Evolutionary conservation across 2,113 vertebrate genomes (phyloP), one percentile per base, ranked within the genome.

Genomic region (Choloepus hoffmanni): DNA sequence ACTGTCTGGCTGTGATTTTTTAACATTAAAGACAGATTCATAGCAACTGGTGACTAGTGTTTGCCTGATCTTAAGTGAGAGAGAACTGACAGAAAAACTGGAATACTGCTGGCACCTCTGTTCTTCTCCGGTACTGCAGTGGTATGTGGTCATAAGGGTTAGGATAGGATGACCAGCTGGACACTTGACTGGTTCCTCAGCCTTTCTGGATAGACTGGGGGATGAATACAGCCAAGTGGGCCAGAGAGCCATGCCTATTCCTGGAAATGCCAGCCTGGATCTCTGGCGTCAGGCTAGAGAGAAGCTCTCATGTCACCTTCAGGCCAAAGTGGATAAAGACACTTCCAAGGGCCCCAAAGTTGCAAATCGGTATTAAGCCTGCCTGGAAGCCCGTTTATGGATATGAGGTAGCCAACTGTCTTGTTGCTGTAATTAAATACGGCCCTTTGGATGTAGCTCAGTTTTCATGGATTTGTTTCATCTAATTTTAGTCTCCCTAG

Each of bases 401-500:
- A 12, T 63, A 11, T 43, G 58, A 92, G 63, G n/a, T 74, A 93
- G 89, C 24, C 65, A 83, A 68, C 16, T 67, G 53, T 16, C 58
- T 50, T 90, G 28, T 89, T 86, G 50, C n/a, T 93, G 5, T 53
- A 83, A 74, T 89, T 50, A 9, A 33, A 55, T 72, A 7, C 45
- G 16, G 70, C 15, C 53, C 63, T 19, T 78, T 89, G 50, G 45
- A 58, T 28, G 8, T 33, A 68, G 86, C 70, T 91, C 28, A 11
- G 7, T 85, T 92, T 94, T 84, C 81, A 74, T 36, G 50, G 8
- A 15, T 85, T 79, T 92, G 60, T 90, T 74, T 53, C 26, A n/a
- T 89, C 28, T 81, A 63, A 58, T 70, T 82, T 93, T 89, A 48
- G 55, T 55, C 24, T 96, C 85, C 74, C 23, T 50, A 91, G 73